Base-by-base conservation (phyloP, 2,888 invertebrate genomes). In the Hanleya hanleyi region DNA sequence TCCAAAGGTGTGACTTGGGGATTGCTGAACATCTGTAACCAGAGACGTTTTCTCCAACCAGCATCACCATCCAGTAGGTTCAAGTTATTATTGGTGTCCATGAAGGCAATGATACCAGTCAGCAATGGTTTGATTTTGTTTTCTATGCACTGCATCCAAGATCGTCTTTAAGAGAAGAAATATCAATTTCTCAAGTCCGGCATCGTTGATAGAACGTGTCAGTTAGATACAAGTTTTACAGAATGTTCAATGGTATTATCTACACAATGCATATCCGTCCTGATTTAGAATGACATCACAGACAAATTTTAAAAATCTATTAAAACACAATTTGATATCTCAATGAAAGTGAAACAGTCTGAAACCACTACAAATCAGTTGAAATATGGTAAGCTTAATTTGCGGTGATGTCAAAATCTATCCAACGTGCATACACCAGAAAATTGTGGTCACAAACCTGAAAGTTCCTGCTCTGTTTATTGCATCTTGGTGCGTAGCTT, bases 11-110 rank as follows among this genome's bases (percentile, higher is more conserved):
- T 76, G 1, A 80, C 77, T 22, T 76, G 72, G n/a, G 76, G 75
- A 33, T 76, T 69, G 26, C 76, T 71, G 22, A 87, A 72, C 61
- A 86, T 76, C 6, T 68, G 51, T 35, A 86, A 67, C 87, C 87
- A 88, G 57, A 87, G 57, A 15, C 72, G 36, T 22, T 69, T 49
- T 51, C 80, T 75, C 87, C 88, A 87, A 29, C 70, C 64, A 4
- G 38, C 32, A 0, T 33, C 47, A 2, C 68, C 61, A 4, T 70
- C 61, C 26, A 51, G 49, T 22, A 87, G 67, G 38, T 86, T 84
- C 65, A 88, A 77, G 78, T 88, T 88, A 47, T 74, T 67, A 74
- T 88, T 85, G 38, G 84, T 85, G 76, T 88, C 88, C 29, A 84
- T 73, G 70, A 78, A 81, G n/a, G 87, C 84, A n/a, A 88, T 76